phyloP scores from a whole-genome alignment of 1,140 invertebrate genomes.

The Cotesia glomerata region DNA sequence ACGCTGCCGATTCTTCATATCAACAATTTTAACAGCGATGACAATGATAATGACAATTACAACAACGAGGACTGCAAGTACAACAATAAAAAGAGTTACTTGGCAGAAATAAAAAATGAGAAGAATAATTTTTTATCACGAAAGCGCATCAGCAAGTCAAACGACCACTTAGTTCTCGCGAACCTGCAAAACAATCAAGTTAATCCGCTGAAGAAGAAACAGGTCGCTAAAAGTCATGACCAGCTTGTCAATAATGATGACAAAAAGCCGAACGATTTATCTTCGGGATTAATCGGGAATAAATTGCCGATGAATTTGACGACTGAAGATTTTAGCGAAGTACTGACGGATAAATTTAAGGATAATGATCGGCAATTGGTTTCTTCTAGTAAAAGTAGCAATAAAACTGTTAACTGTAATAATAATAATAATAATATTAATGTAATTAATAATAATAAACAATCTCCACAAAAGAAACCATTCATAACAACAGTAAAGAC shows the following conservation, averaged over 20 bases:
- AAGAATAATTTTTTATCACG: slow-evolving; percentile 40
- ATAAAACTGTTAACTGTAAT: no score
- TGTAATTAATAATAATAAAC: slow-evolving; percentile 29
- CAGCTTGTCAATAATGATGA: slow-evolving; percentile 42
- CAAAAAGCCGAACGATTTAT: slow-evolving; percentile 26
- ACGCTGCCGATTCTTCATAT: slow-evolving; percentile 50
- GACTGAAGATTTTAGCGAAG: slow-evolving; percentile 67
- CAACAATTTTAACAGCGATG: slow-evolving; percentile 24
- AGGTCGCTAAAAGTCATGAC: slow-evolving; percentile 58
- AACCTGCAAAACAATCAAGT: slow-evolving; percentile 48
- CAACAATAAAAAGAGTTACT: slow-evolving; percentile 35
- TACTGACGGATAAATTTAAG: slow-evolving; percentile 70
- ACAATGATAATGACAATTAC: slow-evolving; percentile 36
- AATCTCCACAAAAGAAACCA: slow-evolving; percentile 51
- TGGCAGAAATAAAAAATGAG: slow-evolving; percentile 38
- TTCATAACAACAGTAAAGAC: slow-evolving; percentile 81
- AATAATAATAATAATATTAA: slow-evolving; percentile 12
- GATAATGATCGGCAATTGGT: slow-evolving; percentile 64
- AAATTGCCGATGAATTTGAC: slow-evolving; percentile 45
- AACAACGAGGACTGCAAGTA: slow-evolving; percentile 35
- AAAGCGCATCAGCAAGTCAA: slow-evolving; percentile 52
- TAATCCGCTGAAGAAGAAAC: slow-evolving; percentile 49
- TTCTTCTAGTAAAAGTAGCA: slow-evolving; percentile 34
- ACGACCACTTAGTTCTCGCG: slow-evolving; percentile 51
- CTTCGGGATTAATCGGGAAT: slow-evolving; percentile 10